A percentile compares a stretch with the other conserved stretches of the same genome.
phyloP scores from a whole-genome alignment of 2,888 invertebrate genomes.

The Carabus problematicus region DNA sequence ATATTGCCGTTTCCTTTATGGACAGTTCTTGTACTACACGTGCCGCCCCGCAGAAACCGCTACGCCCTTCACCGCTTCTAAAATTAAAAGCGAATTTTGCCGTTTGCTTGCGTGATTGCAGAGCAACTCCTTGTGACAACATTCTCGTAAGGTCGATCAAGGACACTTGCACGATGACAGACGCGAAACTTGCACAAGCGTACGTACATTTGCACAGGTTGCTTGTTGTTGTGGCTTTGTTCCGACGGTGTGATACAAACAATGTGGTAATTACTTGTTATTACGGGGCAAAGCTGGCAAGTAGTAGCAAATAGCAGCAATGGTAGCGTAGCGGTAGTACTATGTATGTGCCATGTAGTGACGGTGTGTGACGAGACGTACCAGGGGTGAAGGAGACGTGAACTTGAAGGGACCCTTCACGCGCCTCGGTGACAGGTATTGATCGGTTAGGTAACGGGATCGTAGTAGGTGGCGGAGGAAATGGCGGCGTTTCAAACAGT shows the following conservation, averaged over 20 bases:
- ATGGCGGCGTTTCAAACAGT: slow-evolving; percentile 57
- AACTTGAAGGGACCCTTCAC: slow-evolving; percentile 20
- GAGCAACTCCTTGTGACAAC: background rate
- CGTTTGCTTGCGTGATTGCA: background rate
- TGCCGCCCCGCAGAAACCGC: background rate
- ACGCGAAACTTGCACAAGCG: slow-evolving; percentile 42
- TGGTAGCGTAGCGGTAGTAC: slow-evolving; percentile 5
- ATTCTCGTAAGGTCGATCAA: background rate
- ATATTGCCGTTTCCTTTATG: slow-evolving; percentile 44
- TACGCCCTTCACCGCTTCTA: background rate
- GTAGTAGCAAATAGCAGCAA: no score
- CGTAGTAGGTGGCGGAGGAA: slow-evolving; percentile 50
- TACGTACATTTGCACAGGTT: background rate
- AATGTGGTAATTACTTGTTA: slow-evolving; percentile 40
- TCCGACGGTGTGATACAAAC: slow-evolving; percentile 26
- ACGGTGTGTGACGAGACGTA: slow-evolving; percentile 24
- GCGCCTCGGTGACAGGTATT: slow-evolving; percentile 43
- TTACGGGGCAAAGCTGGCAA: slow-evolving; percentile 1
- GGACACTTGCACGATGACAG: slow-evolving; percentile 47
- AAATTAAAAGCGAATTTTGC: slow-evolving; percentile 35
- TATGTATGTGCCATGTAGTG: slow-evolving; percentile 3
- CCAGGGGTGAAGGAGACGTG: slow-evolving; percentile 30
- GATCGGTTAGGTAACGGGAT: slow-evolving; percentile 49
- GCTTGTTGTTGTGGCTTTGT: slow-evolving; percentile 16
- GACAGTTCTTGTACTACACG: slow-evolving; percentile 33